Base-by-base conservation (phyloP, 2,113 vertebrate genomes). In the Microtus richardsoni region DNA sequence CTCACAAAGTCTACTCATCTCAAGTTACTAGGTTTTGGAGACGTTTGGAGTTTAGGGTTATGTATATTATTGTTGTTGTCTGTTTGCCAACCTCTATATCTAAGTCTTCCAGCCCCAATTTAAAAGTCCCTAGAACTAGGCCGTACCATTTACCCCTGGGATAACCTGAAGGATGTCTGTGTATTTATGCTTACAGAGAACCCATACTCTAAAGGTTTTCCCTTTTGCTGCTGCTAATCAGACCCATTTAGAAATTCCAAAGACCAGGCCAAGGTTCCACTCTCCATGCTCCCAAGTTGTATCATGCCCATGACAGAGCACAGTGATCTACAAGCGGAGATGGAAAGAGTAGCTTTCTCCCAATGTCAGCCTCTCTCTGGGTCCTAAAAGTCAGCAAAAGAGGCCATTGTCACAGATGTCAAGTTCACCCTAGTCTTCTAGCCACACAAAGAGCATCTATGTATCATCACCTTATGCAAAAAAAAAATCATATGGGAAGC, bases 1-100 rank as follows among this genome's bases (percentile, higher is more conserved):
- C 47, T 74, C 82, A 95, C 73, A 91, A 71, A 80, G 88, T 89
- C 79, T 11, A 52, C 64, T 78, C 79, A 88, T 13, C 36, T 84
- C 74, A 86, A 91, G 58, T 78, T 66, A 80, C 24, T 39, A 6
- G 30, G 44, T 89, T 52, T 79, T 33, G 47, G 77, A 79, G 77
- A 52, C 19, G 30, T 79, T 78, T 79, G 30, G 47, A 30, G 77
- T 79, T 79, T 79, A 36, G 77, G 33, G 30, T 8, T 64, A 28
- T 26, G 28, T 36, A 78, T 52, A 11, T 49, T 52, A 0, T 64
- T 87, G 19, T 68, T 41, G 10, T 7, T 84, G n/a, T 64, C 60
- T 84, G 3, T 64, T 47, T 66, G 7, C 52, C 44, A 89, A 41
- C 0, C 3, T 89, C 19, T 54, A 24, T 73, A 41, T 74, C 26